phyloP scores from a whole-genome alignment of 2,888 invertebrate species.

The Eupithecia vulgata region DNA sequence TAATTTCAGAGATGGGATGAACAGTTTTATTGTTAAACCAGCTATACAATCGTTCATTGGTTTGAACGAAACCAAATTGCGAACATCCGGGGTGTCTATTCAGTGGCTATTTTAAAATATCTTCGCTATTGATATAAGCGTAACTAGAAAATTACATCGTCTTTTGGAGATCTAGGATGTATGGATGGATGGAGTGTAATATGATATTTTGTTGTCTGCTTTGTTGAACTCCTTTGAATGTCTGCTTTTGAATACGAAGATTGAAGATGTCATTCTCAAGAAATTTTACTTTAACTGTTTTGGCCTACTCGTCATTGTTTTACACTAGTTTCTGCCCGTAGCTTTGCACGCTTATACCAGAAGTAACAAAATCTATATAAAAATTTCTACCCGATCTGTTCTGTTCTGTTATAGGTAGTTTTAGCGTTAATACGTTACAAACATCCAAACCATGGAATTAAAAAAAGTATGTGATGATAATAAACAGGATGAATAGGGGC shows the following conservation, averaged over 20 bases:
- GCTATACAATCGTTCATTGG: constrained; percentile 77
- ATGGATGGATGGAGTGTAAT: constrained; percentile 60
- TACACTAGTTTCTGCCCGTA: not conserved
- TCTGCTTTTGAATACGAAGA: constrained; percentile 3
- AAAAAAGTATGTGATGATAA: not conserved
- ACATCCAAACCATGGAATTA: not conserved
- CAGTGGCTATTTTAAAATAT: constrained; percentile 63
- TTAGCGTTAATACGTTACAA: not conserved
- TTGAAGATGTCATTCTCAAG: constrained; percentile 8
- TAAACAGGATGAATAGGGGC: not conserved
- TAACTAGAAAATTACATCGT: constrained; percentile 72
- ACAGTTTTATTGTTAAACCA: constrained; percentile 81
- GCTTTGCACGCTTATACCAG: not conserved
- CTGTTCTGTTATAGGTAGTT: not conserved
- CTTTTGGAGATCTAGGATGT: constrained; percentile 50
- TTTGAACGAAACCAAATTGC: constrained; percentile 79
- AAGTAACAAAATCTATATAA: not conserved
- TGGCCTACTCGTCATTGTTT: not conserved
- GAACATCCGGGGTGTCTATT: constrained; percentile 82
- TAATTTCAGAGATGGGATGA: constrained; percentile 67
- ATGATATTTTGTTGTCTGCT: constrained; percentile 53
- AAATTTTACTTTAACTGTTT: not conserved
- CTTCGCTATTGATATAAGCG: constrained; percentile 56
- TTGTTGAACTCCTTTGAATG: constrained; percentile 32
- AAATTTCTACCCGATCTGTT: not conserved